Evolutionary conservation across 2,113 vertebrate species (phyloP).

Genomic region (Terrapene triunguis): DNA sequence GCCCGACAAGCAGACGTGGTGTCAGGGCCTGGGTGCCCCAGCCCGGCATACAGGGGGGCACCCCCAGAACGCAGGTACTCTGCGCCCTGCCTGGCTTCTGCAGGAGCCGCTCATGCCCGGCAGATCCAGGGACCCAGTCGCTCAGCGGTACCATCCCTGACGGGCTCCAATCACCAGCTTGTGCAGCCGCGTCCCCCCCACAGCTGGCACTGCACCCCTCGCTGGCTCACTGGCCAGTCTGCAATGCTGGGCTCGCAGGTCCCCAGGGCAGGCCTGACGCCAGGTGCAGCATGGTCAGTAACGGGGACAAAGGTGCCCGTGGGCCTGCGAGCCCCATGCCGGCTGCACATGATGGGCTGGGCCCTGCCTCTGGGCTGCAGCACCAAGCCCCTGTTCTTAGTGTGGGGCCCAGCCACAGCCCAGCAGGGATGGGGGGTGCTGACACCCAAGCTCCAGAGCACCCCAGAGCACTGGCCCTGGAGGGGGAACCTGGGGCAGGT

Average conservation of each 20-base stretch:
- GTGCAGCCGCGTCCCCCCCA: not conserved
- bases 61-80: too few species aligned
- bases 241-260: not conserved
- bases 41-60: too few species aligned
- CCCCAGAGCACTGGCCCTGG: not conserved
- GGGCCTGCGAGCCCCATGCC: too few species aligned
- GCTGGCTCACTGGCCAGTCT: not conserved
- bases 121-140: not conserved
- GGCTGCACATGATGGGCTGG: not conserved
- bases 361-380: too few species aligned
- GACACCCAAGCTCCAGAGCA: not conserved
- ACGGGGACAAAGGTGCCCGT: too few species aligned
- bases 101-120: not conserved
- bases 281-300: too few species aligned
- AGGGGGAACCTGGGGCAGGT: fast-evolving
- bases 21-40: not conserved
- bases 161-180: not conserved
- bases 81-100: not conserved
- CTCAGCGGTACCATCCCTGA: not conserved
- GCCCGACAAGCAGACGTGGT: not conserved
- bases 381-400: not conserved
- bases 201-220: not conserved
- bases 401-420: not conserved
- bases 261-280: not conserved
- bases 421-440: not conserved